phyloP scores from a whole-genome alignment of 2,797 vertebrate genomes.

The Arrhamphus sclerolepis region DNA sequence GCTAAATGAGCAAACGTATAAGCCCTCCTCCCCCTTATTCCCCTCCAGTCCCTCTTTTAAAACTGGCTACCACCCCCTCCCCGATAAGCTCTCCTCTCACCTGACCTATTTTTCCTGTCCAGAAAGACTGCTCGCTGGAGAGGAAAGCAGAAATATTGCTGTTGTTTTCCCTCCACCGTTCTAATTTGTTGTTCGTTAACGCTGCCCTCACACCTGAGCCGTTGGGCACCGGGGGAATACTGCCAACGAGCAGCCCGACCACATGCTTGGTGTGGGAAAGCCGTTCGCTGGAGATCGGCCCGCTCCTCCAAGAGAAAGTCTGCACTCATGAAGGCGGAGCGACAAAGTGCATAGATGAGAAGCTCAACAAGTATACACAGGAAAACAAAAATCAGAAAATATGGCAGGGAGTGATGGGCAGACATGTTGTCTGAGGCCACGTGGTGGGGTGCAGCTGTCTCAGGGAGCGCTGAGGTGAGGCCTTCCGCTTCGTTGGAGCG shows the following conservation, averaged over 20 bases:
- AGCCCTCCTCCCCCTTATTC: constrained; percentile 50
- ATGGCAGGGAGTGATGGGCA: constrained; percentile 72
- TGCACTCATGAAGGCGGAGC: neutral
- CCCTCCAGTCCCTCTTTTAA: constrained; percentile 34
- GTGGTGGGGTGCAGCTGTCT: constrained; percentile 82
- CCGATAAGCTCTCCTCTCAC: constrained; percentile 61
- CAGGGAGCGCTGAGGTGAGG: constrained; percentile 80
- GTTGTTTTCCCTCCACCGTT: constrained; percentile 71
- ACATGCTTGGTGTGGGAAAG: constrained; percentile 65
- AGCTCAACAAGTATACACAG: constrained; percentile 71
- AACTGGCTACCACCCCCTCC: constrained; percentile 30
- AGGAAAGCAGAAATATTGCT: constrained; percentile 75
- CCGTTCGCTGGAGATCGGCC: constrained; percentile 33
- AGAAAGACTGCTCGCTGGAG: constrained; percentile 71
- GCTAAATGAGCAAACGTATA: constrained; percentile 71
- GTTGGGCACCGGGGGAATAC: constrained; percentile 62
- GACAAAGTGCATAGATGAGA: constrained; percentile 27
- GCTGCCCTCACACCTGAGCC: constrained; percentile 82
- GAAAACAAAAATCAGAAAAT: constrained; percentile 58
- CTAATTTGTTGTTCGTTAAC: constrained; percentile 82
- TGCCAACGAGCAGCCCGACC: constrained; percentile 56
- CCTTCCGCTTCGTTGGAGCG: constrained; percentile 78
- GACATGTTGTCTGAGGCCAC: constrained; percentile 74
- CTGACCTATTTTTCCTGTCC: constrained; percentile 81
- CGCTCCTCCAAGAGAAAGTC: constrained; percentile 7